These are phyloP conservation scores for honey bee (Apis mellifera) DNA, from an alignment of 1,140 invertebrate species.

Conservation along the genomic window Amel_HAv3.1 CM009937.2:11784001-11784500, in stretches of 20 bases:
- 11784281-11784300: slow-evolving; percentile 1
- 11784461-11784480: slow-evolving; percentile 85
- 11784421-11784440: slow-evolving; percentile 85
- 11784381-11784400: slow-evolving; percentile 51
- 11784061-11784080: too few species aligned
- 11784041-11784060: too few species aligned
- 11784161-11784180: too few species aligned
- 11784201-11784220: neutral
- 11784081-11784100: too few species aligned
- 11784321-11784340: neutral
- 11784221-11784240: too few species aligned
- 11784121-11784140: too few species aligned
- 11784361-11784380: slow-evolving; percentile 57
- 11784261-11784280: neutral
- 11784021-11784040: too few species aligned
- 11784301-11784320: slow-evolving; percentile 18
- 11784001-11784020: too few species aligned
- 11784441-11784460: slow-evolving; percentile 88
- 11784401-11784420: slow-evolving; percentile 70
- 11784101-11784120: too few species aligned
- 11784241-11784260: slow-evolving; percentile 9
- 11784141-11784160: too few species aligned
- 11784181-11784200: too few species aligned
- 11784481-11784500: slow-evolving; percentile 88
- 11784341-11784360: slow-evolving; percentile 32